Conservation (phyloP, 2,797 vertebrate species). For the Streptopelia turtur region DNA sequence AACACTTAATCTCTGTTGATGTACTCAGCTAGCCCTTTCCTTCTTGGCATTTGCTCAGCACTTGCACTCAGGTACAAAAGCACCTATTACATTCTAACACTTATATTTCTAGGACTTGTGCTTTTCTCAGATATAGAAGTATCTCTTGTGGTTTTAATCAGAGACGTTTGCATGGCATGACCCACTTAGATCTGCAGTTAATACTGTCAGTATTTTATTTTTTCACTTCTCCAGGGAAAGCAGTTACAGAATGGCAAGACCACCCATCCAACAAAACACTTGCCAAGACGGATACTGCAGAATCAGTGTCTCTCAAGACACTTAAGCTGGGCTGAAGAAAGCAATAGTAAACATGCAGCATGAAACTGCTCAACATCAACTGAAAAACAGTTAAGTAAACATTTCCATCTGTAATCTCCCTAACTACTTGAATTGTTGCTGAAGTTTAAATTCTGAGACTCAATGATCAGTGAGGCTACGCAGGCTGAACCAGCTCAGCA, state of each 20-base stretch:
- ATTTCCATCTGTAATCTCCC: background rate
- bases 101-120: background rate
- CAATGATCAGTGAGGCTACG: background rate
- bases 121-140: background rate
- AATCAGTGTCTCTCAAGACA: background rate
- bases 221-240: background rate
- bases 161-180: background rate
- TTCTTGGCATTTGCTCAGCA: background rate
- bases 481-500: background rate
- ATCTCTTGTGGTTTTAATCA: background rate
- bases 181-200: background rate
- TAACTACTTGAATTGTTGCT: background rate
- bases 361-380: background rate
- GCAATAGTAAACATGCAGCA: background rate
- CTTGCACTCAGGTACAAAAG: background rate
- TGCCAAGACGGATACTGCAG: background rate
- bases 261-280: background rate
- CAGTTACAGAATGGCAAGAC: background rate
- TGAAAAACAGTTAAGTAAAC: background rate
- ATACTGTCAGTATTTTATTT: background rate
- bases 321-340: background rate
- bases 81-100: conserved; percentile 2
- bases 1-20: conserved; percentile 8
- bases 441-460: background rate
- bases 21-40: conserved; percentile 11